Evolutionary conservation across 2,797 vertebrate genomes (phyloP).

Genomic region (Syngnathus acus): DNA sequence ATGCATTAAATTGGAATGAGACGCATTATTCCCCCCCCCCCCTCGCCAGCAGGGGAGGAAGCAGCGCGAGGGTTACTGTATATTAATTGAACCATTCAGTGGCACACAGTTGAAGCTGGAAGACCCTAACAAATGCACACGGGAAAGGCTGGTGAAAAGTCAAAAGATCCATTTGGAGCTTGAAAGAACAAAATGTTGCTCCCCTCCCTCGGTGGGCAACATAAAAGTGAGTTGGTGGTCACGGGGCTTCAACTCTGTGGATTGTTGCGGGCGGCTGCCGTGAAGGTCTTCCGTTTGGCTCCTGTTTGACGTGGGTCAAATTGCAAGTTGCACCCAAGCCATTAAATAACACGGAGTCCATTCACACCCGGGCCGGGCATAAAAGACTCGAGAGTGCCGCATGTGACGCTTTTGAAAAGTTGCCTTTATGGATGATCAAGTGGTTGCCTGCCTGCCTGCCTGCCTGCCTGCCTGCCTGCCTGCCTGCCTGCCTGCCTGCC

Average conservation of each 20-base stretch:
- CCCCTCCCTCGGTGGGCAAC: constrained; percentile 5
- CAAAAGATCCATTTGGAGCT: constrained; percentile 3
- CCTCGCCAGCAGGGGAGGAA: constrained; percentile 55
- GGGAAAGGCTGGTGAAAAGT: background rate
- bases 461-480: too few relatives aligned
- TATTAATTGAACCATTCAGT: constrained; percentile 58
- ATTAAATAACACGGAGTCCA: constrained; percentile 16
- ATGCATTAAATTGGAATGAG: constrained; percentile 76
- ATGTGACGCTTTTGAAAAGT: background rate
- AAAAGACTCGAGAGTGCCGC: background rate
- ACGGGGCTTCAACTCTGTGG: constrained; percentile 2
- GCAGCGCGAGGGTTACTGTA: constrained; percentile 59
- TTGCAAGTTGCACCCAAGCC: constrained; percentile 29
- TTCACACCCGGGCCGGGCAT: background rate
- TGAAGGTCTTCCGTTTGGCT: constrained; percentile 48
- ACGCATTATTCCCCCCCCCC: constrained; percentile 65
- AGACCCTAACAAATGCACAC: constrained; percentile 16
- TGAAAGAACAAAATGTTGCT: background rate
- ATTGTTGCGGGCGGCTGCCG: constrained; percentile 14
- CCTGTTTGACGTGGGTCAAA: constrained; percentile 50
- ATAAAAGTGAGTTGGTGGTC: background rate
- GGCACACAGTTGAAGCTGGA: constrained; percentile 38
- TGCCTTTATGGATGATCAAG: too few relatives aligned
- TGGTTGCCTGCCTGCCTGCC: too few relatives aligned
- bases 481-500: too few relatives aligned